Percentiles rank a stretch among this genome's conserved stretches.
These are phyloP conservation scores for Sinocyclocheilus maitianheensis DNA, from an alignment of 2,113 vertebrate genomes.

Conservation along the genomic window DNA sequence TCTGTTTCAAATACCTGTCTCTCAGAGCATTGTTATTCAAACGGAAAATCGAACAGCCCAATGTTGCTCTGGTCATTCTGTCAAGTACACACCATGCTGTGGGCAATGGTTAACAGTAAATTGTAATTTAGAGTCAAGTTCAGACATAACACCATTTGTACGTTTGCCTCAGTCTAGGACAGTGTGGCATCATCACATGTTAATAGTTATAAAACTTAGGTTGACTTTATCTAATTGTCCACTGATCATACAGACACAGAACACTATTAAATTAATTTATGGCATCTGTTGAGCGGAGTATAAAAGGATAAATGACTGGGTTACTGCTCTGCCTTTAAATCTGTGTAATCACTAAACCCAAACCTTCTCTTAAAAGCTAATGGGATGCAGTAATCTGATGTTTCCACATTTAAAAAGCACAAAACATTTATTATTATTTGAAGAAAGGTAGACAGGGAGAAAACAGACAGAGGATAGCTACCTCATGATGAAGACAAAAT, in stretches of 20 bases:
- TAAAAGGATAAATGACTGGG: neutral
- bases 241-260: neutral
- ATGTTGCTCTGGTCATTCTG: slow-evolving; percentile 41
- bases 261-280: neutral
- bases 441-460: neutral
- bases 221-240: neutral
- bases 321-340: neutral
- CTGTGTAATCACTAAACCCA: neutral
- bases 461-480: neutral
- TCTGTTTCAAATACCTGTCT: slow-evolving; percentile 48
- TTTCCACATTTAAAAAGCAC: neutral
- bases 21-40: slow-evolving; percentile 56
- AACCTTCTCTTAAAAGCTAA: neutral
- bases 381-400: neutral
- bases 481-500: neutral
- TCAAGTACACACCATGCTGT: slow-evolving; percentile 38
- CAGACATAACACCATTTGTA: neutral
- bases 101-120: slow-evolving; percentile 30
- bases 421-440: neutral
- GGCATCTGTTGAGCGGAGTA: neutral
- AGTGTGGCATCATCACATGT: neutral
- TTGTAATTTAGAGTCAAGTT: slow-evolving; percentile 27
- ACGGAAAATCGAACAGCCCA: slow-evolving; percentile 55
- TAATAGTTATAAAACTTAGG: neutral
- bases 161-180: neutral